phyloP scores from a whole-genome alignment of 1,140 invertebrate genomes.

The Mycetomoellerius zeteki region DNA sequence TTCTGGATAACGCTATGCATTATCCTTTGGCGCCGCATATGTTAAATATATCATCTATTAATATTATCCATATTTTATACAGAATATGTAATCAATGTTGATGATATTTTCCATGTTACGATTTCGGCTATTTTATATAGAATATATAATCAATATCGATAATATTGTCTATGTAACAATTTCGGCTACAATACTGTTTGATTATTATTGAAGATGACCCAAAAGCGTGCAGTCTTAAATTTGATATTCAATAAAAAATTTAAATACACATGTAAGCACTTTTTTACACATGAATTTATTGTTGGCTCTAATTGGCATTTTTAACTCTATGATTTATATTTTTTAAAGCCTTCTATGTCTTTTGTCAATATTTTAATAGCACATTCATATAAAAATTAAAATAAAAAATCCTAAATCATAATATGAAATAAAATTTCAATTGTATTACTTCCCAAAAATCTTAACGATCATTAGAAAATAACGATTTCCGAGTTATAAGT shows the following conservation, averaged over 20 bases:
- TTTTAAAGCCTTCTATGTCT: too few relatives aligned
- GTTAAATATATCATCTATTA: not conserved
- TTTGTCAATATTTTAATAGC: not conserved
- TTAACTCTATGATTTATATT: too few relatives aligned
- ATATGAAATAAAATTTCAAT: not conserved
- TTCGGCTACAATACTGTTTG: too few relatives aligned
- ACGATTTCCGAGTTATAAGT: not conserved
- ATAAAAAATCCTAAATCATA: not conserved
- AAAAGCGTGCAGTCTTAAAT: too few relatives aligned
- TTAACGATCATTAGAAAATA: not conserved
- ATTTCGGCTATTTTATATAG: not conserved
- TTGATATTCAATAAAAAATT: too few relatives aligned
- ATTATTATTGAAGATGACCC: too few relatives aligned
- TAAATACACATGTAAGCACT: too few relatives aligned
- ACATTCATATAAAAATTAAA: not conserved
- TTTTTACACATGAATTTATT: too few relatives aligned
- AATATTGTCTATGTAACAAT: not conserved
- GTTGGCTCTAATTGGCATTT: too few relatives aligned
- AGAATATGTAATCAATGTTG: not conserved
- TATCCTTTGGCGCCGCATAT: not conserved
- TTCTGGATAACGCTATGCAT: not conserved
- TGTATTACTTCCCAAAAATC: not conserved
- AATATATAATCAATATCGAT: not conserved
- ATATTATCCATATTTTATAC: conserved; percentile 1
- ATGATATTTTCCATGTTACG: not conserved